Base-by-base conservation (phyloP, 2,888 invertebrate species). In the Pseudococcus jackbeardsleyi region DNA sequence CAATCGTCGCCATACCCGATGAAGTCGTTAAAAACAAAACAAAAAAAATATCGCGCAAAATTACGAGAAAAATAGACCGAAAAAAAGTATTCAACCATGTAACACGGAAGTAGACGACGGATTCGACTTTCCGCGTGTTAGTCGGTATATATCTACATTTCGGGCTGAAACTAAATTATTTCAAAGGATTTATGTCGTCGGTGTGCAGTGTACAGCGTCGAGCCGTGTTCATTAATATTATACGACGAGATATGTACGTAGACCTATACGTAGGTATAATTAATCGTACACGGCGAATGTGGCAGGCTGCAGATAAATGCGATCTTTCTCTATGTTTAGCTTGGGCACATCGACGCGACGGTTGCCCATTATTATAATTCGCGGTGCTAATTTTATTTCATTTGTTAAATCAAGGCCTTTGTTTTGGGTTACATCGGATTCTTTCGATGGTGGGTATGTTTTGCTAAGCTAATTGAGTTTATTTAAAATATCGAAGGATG, bases 281-380 rank as follows among this genome's bases (percentile, higher is more conserved):
- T 59, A 59, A 59, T 59, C 59, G 59, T 33, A 33, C 15, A 15
- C 15, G 12, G 48, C 9, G 42, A 50, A 50, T 59, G 59, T 59
- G 59, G 59, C 59, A 59, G 59, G n/a, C n/a, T 59, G 59, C 59
- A 59, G 59, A 59, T 59, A 59, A 59, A 59, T 59, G 59, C 59
- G 59, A 59, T 59, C 59, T 59, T n/a, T 17, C 15, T 59, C n/a
- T 17, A 4, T 59, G n/a, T 59, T 59, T n/a, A 59, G 1, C 59
- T 59, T 8, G 48, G 15, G 6, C 15, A 59, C n/a, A n/a, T 19
- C 12, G 15, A 59, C n/a, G 59, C 15, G 17, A n/a, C 12, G 59
- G n/a, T 4, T 59, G 9, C 42, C 42, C 42, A 42, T 42, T 59
- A n/a, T n/a, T 59, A 9, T 42, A 3, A 42, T n/a, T 50, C 48